Evolutionary conservation across 2,888 invertebrate genomes (phyloP).

Genomic region (Lycia hirtaria): DNA sequence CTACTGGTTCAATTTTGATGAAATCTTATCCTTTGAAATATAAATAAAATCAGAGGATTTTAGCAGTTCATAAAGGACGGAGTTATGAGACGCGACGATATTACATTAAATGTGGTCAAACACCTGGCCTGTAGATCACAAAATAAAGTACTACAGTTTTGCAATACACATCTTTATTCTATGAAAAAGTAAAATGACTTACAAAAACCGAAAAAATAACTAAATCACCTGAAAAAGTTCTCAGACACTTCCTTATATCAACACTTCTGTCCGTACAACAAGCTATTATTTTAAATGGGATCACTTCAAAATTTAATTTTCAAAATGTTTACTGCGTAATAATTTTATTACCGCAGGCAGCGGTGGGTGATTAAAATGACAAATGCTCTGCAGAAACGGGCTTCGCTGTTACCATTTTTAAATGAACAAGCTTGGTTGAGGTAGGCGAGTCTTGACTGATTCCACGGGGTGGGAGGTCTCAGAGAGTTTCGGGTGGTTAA

Average conservation of each 20-base stretch:
- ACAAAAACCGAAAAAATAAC: not conserved
- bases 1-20: too few relatives aligned
- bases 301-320: slow-evolving; percentile 67
- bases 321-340: slow-evolving; percentile 70
- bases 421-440: slow-evolving; percentile 48
- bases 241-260: slow-evolving; percentile 43
- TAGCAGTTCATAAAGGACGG: too few relatives aligned
- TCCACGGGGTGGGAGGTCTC: not conserved
- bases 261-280: slow-evolving; percentile 47
- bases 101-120: too few relatives aligned
- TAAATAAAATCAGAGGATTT: too few relatives aligned
- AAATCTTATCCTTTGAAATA: too few relatives aligned
- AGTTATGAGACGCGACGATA: too few relatives aligned
- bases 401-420: slow-evolving; percentile 46
- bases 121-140: too few relatives aligned
- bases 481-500: slow-evolving; percentile 6
- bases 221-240: slow-evolving; percentile 25
- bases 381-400: slow-evolving; percentile 55
- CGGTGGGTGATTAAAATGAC: slow-evolving; percentile 63
- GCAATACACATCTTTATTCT: too few relatives aligned
- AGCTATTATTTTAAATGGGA: slow-evolving; percentile 53
- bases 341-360: slow-evolving; percentile 68
- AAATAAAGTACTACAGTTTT: too few relatives aligned
- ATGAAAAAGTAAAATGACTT: slow-evolving; percentile 7
- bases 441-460: slow-evolving; percentile 26